Conservation (phyloP, 2,797 vertebrate species). For the Chelon auratus region DNA sequence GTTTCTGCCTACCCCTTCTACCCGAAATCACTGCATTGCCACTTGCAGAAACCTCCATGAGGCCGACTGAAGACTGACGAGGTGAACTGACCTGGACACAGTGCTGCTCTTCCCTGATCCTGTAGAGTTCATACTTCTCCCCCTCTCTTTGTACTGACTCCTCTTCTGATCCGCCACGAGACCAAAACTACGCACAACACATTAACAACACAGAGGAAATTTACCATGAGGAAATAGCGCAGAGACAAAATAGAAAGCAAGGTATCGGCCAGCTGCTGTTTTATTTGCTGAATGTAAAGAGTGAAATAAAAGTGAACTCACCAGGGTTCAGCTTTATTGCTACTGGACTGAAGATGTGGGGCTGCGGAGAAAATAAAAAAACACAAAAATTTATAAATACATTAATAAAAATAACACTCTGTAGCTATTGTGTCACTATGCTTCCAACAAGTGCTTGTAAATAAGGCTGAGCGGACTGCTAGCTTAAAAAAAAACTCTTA, state of each 20-base stretch:
- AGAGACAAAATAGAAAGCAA: background rate
- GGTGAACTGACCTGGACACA: conserved; percentile 89
- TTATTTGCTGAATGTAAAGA: conserved; percentile 5
- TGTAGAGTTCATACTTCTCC: conserved; percentile 97
- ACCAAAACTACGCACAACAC: conserved; percentile 72
- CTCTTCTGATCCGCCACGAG: conserved; percentile 91
- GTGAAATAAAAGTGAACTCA: conserved; percentile 72
- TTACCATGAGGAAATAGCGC: background rate
- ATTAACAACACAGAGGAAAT: conserved; percentile 25
- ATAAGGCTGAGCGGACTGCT: too few species aligned
- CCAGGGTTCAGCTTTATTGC: conserved; percentile 86
- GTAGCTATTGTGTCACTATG: background rate
- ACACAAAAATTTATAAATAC: background rate
- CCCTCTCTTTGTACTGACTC: conserved; percentile 92
- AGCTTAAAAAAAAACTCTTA: too few species aligned
- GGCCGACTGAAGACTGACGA: background rate
- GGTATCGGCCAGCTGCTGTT: background rate
- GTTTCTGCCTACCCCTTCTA: conserved; percentile 6
- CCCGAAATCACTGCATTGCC: conserved; percentile 8
- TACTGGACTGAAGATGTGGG: conserved; percentile 90
- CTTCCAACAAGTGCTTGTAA: too few species aligned
- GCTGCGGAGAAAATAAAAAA: conserved; percentile 82
- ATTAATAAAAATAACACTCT: background rate
- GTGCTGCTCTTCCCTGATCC: conserved; percentile 98
- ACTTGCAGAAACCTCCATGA: conserved; percentile 21